These are phyloP conservation scores for Colostygia pectinataria DNA, from an alignment of 2,888 invertebrate species.

Conservation along the genomic window DNA sequence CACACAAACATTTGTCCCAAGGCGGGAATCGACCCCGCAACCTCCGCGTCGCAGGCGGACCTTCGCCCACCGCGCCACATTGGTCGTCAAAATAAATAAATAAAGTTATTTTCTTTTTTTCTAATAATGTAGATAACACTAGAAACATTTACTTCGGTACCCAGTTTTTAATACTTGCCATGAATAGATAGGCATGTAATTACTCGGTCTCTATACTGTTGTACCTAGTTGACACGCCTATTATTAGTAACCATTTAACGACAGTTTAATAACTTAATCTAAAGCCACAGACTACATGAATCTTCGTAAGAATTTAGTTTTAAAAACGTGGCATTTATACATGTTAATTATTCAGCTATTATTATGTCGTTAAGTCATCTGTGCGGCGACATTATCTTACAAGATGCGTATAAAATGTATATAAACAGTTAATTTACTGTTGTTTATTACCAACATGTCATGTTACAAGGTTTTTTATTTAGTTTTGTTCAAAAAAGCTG, in stretches of 20 bases:
- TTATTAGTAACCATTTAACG: background rate
- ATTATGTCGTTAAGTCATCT: conserved; percentile 23
- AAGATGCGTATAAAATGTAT: conserved; percentile 1
- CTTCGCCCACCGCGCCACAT: too few relatives aligned
- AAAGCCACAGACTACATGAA: conserved; percentile 10
- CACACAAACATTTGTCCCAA: too few relatives aligned
- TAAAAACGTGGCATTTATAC: conserved; percentile 14
- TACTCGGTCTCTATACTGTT: too few relatives aligned
- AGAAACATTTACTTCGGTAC: too few relatives aligned
- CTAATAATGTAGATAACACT: too few relatives aligned
- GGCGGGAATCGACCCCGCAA: too few relatives aligned
- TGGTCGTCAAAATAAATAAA: too few relatives aligned
- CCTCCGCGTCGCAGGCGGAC: too few relatives aligned
- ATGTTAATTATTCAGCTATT: conserved; percentile 17
- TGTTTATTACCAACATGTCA: conserved; percentile 12
- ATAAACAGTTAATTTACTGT: conserved; percentile 9
- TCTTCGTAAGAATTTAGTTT: conserved; percentile 1
- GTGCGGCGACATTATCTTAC: conserved; percentile 15
- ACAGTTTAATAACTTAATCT: conserved; percentile 21
- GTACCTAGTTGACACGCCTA: background rate
- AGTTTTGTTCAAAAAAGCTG: conserved; percentile 1
- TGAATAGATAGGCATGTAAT: too few relatives aligned
- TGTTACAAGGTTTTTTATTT: conserved; percentile 6
- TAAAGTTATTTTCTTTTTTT: too few relatives aligned
- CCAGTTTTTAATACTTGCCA: too few relatives aligned